Evolutionary conservation across 2,113 vertebrate species (phyloP), one percentile per base, ranked within the genome.

Genomic region (Campylorhamphus procurvoides): DNA sequence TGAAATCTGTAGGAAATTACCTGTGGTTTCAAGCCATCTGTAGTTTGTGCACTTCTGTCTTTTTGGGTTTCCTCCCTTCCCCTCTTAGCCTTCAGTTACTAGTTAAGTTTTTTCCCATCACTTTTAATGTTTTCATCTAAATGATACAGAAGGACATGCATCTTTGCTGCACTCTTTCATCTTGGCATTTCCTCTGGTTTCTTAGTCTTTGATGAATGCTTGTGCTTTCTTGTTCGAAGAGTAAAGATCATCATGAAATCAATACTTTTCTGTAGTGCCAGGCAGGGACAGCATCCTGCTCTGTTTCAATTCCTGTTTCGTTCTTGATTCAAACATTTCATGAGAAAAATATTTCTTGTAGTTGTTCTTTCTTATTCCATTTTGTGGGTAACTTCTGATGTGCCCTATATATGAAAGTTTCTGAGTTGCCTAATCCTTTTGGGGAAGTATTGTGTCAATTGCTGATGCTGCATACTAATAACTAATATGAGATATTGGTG

Each of bases 181-280:
- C 59, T 84, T 90, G 31, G 14, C 90, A 47, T 93, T 96, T 92
- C 73, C 42, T 94, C 87, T 85, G 46, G 78, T 88, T 87, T 85
- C 49, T 35, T 80, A n/a, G 39, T 86, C 72, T 93, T 56, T 19
- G 3, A 40, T 71, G 60, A 87, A 53, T 37, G 37, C 83, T 59
- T 62, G 27, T 76, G 49, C 66, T 77, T 82, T 93, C 58, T 67
- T 62, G 56, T 90, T 93, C 79, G 53, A 84, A 84, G 68, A 81
- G 56, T 86, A 78, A 81, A 93, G 63, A 86, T 58, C 23, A 60
- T 89, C 3, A 29, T 69, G 44, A 93, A 83, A 80, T 87, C 58
- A 49, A 25, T 0, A 3, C 47, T 90, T 92, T 46, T 31, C 52
- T 49, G 12, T 55, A 78, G 68, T 87, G 49, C 39, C 76, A 89